Percentiles rank a stretch among this genome's conserved stretches.
These are phyloP conservation scores for Onychomys leucogaster DNA, from an alignment of 2,797 vertebrate species.

Conservation along the genomic window DNA sequence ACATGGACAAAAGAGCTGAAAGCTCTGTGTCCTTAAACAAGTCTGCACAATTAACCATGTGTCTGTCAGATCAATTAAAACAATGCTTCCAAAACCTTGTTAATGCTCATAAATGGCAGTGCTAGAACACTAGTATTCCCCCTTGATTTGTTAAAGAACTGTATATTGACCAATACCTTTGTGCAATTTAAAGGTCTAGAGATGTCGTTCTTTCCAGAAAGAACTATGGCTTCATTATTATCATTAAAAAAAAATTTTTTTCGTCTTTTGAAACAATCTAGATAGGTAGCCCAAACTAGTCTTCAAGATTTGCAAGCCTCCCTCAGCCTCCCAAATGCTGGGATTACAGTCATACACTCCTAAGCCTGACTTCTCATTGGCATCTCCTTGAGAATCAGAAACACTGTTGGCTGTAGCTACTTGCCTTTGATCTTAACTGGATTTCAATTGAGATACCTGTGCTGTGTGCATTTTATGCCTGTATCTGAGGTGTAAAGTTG, in stretches of 20 bases:
- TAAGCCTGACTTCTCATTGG: neutral
- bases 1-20: neutral
- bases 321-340: neutral
- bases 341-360: neutral
- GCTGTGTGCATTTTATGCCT: neutral
- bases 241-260: neutral
- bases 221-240: neutral
- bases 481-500: conserved; percentile 6
- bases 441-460: conserved; percentile 6
- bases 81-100: neutral
- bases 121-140: neutral
- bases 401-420: neutral
- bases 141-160: conserved; percentile 2
- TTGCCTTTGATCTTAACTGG: neutral
- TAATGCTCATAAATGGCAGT: neutral
- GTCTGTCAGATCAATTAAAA: neutral
- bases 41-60: neutral
- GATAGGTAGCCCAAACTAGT: neutral
- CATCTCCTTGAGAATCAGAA: neutral
- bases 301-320: neutral
- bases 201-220: conserved; percentile 46
- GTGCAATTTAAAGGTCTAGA: conserved; percentile 20
- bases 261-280: neutral
- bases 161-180: neutral
- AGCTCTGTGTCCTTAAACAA: neutral